A percentile compares a stretch with the other conserved stretches of the same genome.
Conservation (phyloP, 1,140 invertebrate genomes). For the Heliconius melpomene region DNA sequence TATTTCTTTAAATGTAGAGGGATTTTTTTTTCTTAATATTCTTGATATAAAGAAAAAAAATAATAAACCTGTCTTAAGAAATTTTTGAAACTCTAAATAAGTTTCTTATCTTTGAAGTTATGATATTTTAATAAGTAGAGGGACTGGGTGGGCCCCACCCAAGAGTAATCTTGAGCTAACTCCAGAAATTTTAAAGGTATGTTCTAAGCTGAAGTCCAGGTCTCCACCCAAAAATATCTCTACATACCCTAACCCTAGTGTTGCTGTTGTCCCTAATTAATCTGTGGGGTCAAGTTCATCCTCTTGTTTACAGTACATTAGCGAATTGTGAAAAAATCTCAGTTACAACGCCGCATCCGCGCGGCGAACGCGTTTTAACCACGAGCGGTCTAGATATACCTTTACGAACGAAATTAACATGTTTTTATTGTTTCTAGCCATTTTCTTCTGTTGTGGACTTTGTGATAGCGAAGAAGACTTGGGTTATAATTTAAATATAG, state of each 20-base stretch:
- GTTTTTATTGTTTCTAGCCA: constrained; percentile 46
- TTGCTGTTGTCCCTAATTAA: constrained; percentile 47
- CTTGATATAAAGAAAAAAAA: too few species aligned
- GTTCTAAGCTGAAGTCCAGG: too few species aligned
- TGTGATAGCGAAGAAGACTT: constrained; percentile 66
- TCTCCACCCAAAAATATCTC: too few species aligned
- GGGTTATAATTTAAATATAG: constrained; percentile 68
- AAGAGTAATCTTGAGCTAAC: too few species aligned
- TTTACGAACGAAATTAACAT: constrained; percentile 37
- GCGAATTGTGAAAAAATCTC: constrained; percentile 73
- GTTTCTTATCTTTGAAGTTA: too few species aligned
- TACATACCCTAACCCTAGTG: background rate
- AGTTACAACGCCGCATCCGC: constrained; percentile 53
- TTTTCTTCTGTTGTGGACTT: constrained; percentile 51
- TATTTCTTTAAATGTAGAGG: too few species aligned
- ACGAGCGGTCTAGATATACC: constrained; percentile 12
- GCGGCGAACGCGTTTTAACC: constrained; percentile 41
- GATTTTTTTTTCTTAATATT: too few species aligned
- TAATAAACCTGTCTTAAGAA: too few species aligned
- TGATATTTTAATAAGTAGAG: too few species aligned
- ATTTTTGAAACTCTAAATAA: too few species aligned
- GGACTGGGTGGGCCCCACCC: too few species aligned
- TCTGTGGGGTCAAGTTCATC: constrained; percentile 74
- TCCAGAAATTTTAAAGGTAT: too few species aligned
- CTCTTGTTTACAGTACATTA: constrained; percentile 63